Base-by-base conservation (phyloP, 1,140 invertebrate genomes). In the Solenopsis fugax region DNA sequence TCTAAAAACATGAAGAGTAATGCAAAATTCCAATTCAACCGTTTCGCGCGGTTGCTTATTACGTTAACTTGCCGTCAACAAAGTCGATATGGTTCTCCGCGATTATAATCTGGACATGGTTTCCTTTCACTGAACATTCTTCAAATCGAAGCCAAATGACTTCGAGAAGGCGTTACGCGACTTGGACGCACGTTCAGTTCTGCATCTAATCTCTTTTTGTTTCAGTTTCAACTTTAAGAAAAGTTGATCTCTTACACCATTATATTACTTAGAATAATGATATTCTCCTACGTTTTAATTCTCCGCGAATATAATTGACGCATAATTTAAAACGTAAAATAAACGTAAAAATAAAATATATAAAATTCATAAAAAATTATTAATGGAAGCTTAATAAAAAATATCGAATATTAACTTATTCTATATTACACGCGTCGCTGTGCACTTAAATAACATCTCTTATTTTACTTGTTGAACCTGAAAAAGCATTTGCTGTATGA, bases 101-200 rank as follows among this genome's bases (percentile, higher is more conserved):
- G 41, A 76, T 86, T 88, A 64, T 58, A 78, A 76, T 89, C 86
- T 65, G 50, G 58, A 56, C 54, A 56, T 56, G n/a, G 80, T 88
- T 92, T 81, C 91, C 91, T 93, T 93, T 93, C 92, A 93, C 91
- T 75, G 84, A 45, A 82, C 54, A 89, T 92, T 87, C 89, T 92
- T 92, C 86, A 80, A 91, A 90, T 76, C 29, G 45, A 21, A 73
- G 54, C 52, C 52, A 72, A 84, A 69, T 29, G 54, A 54, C 65
- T 60, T 16, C 12, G 2, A 60, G 52, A 21, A 54, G 41, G 58
- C 16, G 54, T 50, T 65, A 24, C n/a, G 52, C 12, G 34, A 58
- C 24, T 69, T 21, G 21, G 48, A 52, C 41, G 45, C 58, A 21
- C 21, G 5, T 87, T 67, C 12, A 37, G 12, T 9, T 48, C 18